Percentiles rank a stretch among this genome's conserved stretches.
phyloP scores from a whole-genome alignment of 37 sponge, comb jelly and placozoan species.

The Aplysina aerophoba region DNA sequence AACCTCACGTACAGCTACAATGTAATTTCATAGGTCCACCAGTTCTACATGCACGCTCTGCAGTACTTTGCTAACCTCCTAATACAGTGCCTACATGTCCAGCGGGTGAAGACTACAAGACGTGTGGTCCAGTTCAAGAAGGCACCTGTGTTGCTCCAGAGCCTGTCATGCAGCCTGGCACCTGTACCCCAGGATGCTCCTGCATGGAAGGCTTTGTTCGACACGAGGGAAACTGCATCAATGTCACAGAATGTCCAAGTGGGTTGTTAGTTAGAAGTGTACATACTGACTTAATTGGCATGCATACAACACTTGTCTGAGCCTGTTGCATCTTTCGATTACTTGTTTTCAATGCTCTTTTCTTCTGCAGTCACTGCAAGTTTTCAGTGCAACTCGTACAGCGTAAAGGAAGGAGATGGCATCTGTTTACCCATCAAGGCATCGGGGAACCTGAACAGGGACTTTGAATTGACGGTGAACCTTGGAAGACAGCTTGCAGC shows the following conservation, averaged over 20 bases:
- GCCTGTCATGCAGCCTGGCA: not conserved
- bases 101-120: not conserved
- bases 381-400: not conserved
- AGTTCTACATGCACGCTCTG: no score
- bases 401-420: not conserved
- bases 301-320: no score
- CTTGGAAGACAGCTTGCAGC: not conserved
- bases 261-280: no score
- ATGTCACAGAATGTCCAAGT: not conserved
- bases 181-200: conserved; percentile 1
- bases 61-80: no score
- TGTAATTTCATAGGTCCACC: no score
- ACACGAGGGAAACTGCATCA: not conserved
- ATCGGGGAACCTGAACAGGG: not conserved
- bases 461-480: not conserved
- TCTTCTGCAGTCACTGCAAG: not conserved
- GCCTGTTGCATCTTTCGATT: no score
- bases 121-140: not conserved
- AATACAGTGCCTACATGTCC: not conserved
- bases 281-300: no score
- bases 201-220: not conserved
- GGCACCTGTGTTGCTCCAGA: not conserved
- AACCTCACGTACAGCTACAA: no score
- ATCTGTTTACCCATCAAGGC: not conserved
- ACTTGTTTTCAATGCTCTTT: no score